phyloP scores from a whole-genome alignment of 1,140 invertebrate genomes.

The Triops cancriformis region DNA sequence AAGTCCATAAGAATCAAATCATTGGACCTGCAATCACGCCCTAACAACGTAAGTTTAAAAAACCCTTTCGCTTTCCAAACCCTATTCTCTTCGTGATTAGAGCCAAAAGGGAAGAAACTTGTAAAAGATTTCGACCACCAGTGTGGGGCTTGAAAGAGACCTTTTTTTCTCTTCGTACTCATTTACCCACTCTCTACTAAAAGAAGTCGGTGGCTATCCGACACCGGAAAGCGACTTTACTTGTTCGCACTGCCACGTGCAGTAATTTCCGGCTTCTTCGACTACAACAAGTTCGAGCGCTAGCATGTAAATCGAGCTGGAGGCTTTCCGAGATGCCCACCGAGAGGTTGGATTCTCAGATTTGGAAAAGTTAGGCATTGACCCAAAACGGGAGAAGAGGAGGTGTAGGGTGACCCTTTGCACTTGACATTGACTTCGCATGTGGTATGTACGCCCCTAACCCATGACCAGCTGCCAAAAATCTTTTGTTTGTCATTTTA shows the following conservation, averaged over 20 bases:
- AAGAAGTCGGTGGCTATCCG: background rate
- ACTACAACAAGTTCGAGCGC: background rate
- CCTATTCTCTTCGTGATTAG: background rate
- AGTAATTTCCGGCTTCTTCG: background rate
- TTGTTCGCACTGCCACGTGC: background rate
- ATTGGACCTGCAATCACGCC: background rate
- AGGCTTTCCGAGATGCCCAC: background rate
- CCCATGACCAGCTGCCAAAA: background rate
- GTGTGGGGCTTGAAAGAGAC: background rate
- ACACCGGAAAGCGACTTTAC: slow-evolving; percentile 1
- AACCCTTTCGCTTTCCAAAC: background rate
- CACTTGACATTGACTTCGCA: slow-evolving; percentile 9
- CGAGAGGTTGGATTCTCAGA: background rate
- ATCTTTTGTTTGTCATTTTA: background rate
- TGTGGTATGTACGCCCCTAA: background rate
- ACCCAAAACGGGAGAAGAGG: background rate
- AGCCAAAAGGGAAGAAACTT: background rate
- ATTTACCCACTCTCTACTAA: background rate
- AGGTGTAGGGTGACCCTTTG: background rate
- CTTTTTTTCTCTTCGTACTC: background rate
- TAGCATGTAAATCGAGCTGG: background rate
- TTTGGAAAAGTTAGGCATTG: background rate
- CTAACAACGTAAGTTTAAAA: background rate
- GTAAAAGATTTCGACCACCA: background rate
- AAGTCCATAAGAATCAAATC: background rate